phyloP scores from a whole-genome alignment of 2,888 invertebrate species.

The Blastobasis lacticolella region DNA sequence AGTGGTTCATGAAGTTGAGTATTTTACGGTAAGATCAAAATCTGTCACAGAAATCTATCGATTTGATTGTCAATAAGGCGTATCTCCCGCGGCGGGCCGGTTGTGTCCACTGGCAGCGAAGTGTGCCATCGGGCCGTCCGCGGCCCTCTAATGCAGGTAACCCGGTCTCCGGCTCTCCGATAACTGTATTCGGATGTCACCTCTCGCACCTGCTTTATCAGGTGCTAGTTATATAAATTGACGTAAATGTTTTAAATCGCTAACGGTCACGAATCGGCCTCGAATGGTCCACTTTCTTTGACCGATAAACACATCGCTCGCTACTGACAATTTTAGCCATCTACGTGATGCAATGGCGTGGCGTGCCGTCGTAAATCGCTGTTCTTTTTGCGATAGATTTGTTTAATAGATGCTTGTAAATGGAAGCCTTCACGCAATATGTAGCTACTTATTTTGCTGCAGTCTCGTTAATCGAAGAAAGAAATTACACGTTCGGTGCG shows the following conservation, averaged over 20 bases:
- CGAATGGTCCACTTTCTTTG: slow-evolving; percentile 49
- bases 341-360: neutral
- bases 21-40: no score
- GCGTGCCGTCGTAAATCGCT: no score
- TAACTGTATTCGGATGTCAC: slow-evolving; percentile 64
- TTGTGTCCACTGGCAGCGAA: slow-evolving; percentile 16
- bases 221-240: slow-evolving; percentile 61
- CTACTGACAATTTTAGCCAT: slow-evolving; percentile 6
- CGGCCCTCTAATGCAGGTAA: slow-evolving; percentile 50
- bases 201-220: slow-evolving; percentile 47
- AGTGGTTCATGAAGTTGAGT: no score
- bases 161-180: slow-evolving; percentile 59
- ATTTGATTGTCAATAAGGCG: no score
- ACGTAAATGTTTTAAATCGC: slow-evolving; percentile 41
- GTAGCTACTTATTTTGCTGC: no score
- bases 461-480: no score
- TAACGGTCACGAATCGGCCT: slow-evolving; percentile 29
- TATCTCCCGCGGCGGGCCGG: no score
- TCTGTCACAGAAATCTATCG: no score
- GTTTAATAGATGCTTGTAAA: no score
- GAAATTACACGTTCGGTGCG: no score
- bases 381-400: no score
- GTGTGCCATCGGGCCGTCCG: slow-evolving; percentile 44
- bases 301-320: slow-evolving; percentile 38
- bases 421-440: no score